Base-by-base conservation (phyloP, 1,140 invertebrate species). In the Gonatopus flavifemur region DNA sequence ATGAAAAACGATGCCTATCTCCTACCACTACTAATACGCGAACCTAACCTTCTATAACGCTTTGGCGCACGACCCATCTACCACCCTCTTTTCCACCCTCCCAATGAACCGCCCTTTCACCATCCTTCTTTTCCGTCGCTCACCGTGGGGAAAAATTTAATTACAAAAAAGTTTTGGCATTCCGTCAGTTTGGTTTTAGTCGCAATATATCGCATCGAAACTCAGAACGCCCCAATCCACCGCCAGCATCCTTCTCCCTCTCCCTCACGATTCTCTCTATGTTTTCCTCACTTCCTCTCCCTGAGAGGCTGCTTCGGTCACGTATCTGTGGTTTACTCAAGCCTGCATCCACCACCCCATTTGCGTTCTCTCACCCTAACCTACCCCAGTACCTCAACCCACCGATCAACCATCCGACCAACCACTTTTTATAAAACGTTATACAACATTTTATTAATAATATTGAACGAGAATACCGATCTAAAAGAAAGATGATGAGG, bases 161-260 rank as follows among this genome's bases (percentile, higher is more conserved):
- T 70, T 70, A 70, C 62, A 70, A 70, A 70, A 70, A 70, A 70
- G 66, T 70, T 70, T 69, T 67, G 66, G 65, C 68, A 70, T 70
- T 70, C 68, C 68, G 60, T 70, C 68, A 69, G 68, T 70, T 70
- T 67, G 62, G 66, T 67, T 62, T 61, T 69, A 70, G 60, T 67
- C 57, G 55, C 53, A 57, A 61, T 62, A 62, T 62, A 61, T 61
- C 58, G 54, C 43, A 49, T 10, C 41, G 39, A 55, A 50, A 33
- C 46, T 46, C 49, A 51, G 54, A 59, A 63, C 56, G 51, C 45
- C n/a, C 40, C 47, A 3, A 13, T 39, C 46, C 13, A 36, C 43
- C 28, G 13, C 38, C 19, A 13, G 30, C 42, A 19, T 22, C 19
- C 10, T 10, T 21, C 35, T 18, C 46, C 35, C 32, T 25, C 39